Evolutionary conservation across 2,888 invertebrate genomes (phyloP), one percentile per base, ranked within the genome.

Genomic region (Tetrapedia diversipes): DNA sequence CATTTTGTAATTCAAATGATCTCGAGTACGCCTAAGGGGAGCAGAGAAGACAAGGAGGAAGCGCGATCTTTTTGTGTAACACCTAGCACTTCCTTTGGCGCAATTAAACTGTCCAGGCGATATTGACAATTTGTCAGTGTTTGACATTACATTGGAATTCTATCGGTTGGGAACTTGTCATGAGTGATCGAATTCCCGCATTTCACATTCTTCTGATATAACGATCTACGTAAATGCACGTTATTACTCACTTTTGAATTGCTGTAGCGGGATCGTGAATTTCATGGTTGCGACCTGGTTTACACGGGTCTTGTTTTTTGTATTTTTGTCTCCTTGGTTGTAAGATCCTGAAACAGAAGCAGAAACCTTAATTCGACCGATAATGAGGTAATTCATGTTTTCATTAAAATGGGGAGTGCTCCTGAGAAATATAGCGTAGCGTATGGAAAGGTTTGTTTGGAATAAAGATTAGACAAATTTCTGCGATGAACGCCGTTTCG

Each of bases 181-280:
- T 4, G 8, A 60, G 16, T 45, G 3, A 43, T n/a, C 29, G 6
- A 19, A 10, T 34, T 60, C 24, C 16, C 0, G n/a, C 2, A 49
- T 10, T n/a, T 24, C n/a, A 4, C 24, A 54, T 22, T 34, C 10
- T 11, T 34, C 2, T 11, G 7, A 34, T 22, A 14, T 22, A 22
- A 51, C 1, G 22, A 34, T 34, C 6, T 16, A 37, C 19, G 19
- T 45, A 61, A n/a, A 19, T n/a, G 41, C 51, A 41, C 32, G 16
- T 37, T 19, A 54, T 71, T 84, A 90, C 91, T 89, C 69, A 91
- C 91, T 91, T 86, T 87, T 90, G 77, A 89, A 91, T 47, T 89
- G 89, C 66, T 90, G 90, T 37, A 91, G 72, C 63, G 90, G 85
- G n/a, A 86, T 76, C 54, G 86, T 63, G 45, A 85, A 84, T 86